Evolutionary conservation across 2,113 vertebrate genomes (phyloP), one percentile per base, ranked within the genome.

Genomic region (Spermophilus dauricus): DNA sequence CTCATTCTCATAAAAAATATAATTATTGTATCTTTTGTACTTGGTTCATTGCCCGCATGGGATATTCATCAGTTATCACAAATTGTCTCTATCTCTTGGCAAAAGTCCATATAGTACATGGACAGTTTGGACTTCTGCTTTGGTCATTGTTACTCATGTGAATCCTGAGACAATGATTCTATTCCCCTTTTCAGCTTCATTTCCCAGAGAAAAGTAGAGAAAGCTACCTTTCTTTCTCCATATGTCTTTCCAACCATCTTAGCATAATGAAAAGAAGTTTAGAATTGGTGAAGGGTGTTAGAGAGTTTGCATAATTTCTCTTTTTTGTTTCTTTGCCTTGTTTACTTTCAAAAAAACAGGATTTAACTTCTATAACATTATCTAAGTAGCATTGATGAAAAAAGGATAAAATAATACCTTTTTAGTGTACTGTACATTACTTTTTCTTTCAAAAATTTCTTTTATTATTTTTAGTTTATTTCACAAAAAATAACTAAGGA

Each of bases 321-420:
- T 9, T 91, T 77, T 69, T 67, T 61, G 48, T 82, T 82, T 89
- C 42, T 72, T 10, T 72, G 28, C 18, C 17, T 56, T 72, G 24
- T 92, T 91, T 97, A 88, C 86, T 95, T 91, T 76, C 2, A 89
- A 88, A 91, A 45, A 45, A 90, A 61, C 32, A 82, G 45, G 17
- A 86, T 78, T 96, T 86, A 95, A 81, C n/a, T 96, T 93, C 63
- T 86, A 2, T 85, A 90, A n/a, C 8, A 28, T 90, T 93, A 90
- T 70, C 32, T 14, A 17, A 94, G 48, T 78, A 67, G 6, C 53
- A 81, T 5, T 70, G 37, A 56, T 96, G n/a, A n/a, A 34, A 70
- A 96, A 89, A 91, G 61, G 91, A 61, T 92, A 91, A 39, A n/a
- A 70, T 34, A 70, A n/a, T 86, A 26, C 42, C 75, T 95, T 85